Conservation (phyloP, 2,113 vertebrate genomes). For the Passer domesticus region DNA sequence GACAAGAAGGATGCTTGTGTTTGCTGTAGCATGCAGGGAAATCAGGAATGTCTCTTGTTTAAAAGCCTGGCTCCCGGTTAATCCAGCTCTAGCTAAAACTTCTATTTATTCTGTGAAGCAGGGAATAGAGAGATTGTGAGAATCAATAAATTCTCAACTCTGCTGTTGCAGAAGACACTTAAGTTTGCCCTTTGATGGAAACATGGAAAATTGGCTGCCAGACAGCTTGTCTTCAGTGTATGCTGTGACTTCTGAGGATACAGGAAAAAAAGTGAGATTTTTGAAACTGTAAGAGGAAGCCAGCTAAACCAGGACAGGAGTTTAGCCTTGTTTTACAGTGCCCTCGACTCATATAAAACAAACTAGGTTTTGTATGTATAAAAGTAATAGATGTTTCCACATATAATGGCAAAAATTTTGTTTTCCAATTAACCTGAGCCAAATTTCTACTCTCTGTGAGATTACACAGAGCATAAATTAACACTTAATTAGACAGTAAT, state of each 20-base stretch:
- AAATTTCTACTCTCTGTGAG: neutral
- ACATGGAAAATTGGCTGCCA: neutral
- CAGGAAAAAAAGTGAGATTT: neutral
- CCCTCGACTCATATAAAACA: neutral
- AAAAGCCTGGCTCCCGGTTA: constrained; percentile 1
- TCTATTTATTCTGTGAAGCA: neutral
- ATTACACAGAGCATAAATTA: neutral
- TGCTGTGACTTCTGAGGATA: neutral
- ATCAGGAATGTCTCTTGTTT: neutral
- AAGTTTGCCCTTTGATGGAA: neutral
- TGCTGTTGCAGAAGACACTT: neutral
- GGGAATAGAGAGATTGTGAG: neutral
- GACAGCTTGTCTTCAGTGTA: neutral
- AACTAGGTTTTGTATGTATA: neutral
- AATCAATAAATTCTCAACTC: neutral
- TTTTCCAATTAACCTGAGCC: neutral
- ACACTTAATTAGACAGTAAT: neutral
- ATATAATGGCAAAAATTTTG: neutral
- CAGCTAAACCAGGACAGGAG: neutral
- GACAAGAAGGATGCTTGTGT: neutral
- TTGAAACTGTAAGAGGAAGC: neutral
- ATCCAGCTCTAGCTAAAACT: neutral
- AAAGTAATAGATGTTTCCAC: neutral
- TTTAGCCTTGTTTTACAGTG: neutral
- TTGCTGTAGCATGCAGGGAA: neutral